These are phyloP conservation scores for Acipenser ruthenus DNA, from an alignment of 2,797 vertebrate genomes.

Conservation along the genomic window DNA sequence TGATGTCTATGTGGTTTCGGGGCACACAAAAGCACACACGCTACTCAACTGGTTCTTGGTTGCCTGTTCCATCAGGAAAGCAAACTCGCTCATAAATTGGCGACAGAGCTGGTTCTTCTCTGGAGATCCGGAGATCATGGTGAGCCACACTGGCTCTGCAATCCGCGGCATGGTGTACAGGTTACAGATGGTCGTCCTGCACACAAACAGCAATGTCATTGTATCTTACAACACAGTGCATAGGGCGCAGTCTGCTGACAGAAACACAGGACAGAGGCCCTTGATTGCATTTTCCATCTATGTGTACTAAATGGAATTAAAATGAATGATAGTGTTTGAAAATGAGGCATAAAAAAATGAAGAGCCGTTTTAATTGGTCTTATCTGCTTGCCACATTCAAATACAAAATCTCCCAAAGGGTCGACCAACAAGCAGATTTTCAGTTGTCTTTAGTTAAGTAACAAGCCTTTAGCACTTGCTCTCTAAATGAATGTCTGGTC, in stretches of 20 bases:
- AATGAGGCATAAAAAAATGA: too few species aligned
- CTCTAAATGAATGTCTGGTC: too few species aligned
- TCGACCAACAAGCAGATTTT: background rate
- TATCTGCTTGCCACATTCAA: too few species aligned
- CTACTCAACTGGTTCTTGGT: conserved; percentile 92
- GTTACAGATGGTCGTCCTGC: conserved; percentile 88
- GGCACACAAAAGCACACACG: background rate
- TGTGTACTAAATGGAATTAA: too few species aligned
- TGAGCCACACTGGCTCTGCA: conserved; percentile 92
- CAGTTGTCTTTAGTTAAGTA: background rate
- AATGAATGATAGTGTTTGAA: too few species aligned
- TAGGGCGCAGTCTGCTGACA: conserved; percentile 32
- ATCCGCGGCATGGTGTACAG: conserved; percentile 97
- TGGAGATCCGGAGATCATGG: conserved; percentile 90
- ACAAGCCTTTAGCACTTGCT: too few species aligned
- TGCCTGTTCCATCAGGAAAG: conserved; percentile 88
- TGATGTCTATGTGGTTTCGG: background rate
- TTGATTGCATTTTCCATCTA: conserved; percentile 24
- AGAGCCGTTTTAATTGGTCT: too few species aligned
- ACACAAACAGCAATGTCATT: conserved; percentile 42
- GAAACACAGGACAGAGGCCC: conserved; percentile 47
- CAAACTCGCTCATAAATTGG: conserved; percentile 93
- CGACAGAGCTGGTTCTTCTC: conserved; percentile 95
- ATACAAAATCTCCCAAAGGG: too few species aligned
- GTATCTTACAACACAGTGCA: conserved; percentile 48